Base-by-base conservation (phyloP, 2,113 vertebrate species). In the Anarhynchus alexandrinus region DNA sequence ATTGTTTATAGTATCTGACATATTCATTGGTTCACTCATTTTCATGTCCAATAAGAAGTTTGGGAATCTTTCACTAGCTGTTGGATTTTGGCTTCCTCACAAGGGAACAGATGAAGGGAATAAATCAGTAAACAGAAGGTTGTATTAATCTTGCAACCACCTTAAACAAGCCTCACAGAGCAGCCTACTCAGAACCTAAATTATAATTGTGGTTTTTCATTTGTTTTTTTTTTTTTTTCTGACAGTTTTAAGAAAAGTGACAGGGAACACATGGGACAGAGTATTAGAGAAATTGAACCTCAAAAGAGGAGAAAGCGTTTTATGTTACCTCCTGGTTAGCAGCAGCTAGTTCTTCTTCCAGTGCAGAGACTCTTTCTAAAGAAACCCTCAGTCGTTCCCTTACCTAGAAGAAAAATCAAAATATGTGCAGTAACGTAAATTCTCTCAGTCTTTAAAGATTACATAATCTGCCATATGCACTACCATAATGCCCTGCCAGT, bases 271-370 rank as follows among this genome's bases (percentile, higher is more conserved):
- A 96, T 54, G 91, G 95, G 84, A 94, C 27, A 94, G 71, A 86
- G 61, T 77, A 93, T 88, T 90, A 96, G 82, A 19, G 74, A 97
- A 95, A 94, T 55, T 96, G 90, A 95, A 96, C 93, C 96, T 98
- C 95, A 88, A 91, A 97, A 95, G 95, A 88, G 96, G 94, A 97
- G 94, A 98, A 98, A 98, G 94, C 90, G 93, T 94, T 96, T 97
- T 94, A 86, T 95, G 94, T 98, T 98, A 99, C 99, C 99, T 99
- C 99, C 98, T 99, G 99, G 98, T 99, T 99, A 98, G 99, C 98
- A 98, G 98, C 98, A 95, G 99, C 98, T 94, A 99, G 98, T 98
- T 99, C 99, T 98, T 99, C 99, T 98, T 99, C 99, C 98, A 99
- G 98, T 96, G 98, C 99, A 74, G 99, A 99, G 95, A 99, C 99